Conservation (phyloP, 1,140 invertebrate species). For the Drosophila tropicalis region DNA sequence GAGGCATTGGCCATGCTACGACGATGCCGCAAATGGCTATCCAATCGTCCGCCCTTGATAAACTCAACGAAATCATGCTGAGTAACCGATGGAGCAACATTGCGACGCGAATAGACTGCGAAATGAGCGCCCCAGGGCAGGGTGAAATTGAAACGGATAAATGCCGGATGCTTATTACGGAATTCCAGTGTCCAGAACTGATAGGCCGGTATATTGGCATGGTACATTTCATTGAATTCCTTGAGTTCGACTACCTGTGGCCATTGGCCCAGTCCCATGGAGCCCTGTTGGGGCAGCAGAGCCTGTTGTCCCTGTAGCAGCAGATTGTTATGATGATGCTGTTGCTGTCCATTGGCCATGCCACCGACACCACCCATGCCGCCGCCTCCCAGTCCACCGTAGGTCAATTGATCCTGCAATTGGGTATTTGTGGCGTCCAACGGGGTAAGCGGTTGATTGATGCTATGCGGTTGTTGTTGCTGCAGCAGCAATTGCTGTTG, state of each 20-base stretch:
- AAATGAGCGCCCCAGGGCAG: constrained; percentile 95
- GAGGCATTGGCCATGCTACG: constrained; percentile 47
- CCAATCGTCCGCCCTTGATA: constrained; percentile 91
- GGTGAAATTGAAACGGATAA: constrained; percentile 95
- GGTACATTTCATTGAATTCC: constrained; percentile 91
- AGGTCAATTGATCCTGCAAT: constrained; percentile 76
- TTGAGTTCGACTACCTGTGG: constrained; percentile 91
- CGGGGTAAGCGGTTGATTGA: constrained; percentile 74
- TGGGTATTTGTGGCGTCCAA: constrained; percentile 75
- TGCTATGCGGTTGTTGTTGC: constrained; percentile 76
- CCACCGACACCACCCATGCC: constrained; percentile 21
- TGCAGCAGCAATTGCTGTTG: constrained; percentile 76
- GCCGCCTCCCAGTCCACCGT: constrained; percentile 32
- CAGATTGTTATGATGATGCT: constrained; percentile 79
- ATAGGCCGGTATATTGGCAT: constrained; percentile 92
- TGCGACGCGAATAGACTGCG: constrained; percentile 95
- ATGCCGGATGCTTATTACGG: constrained; percentile 93
- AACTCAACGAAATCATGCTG: constrained; percentile 98
- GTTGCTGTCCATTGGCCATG: constrained; percentile 69
- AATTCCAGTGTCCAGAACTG: constrained; percentile 97
- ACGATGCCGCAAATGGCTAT: constrained; percentile 86
- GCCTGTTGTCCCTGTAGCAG: constrained; percentile 73
- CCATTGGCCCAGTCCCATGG: constrained; percentile 86
- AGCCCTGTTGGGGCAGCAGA: constrained; percentile 85
- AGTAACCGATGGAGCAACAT: constrained; percentile 96